Conservation (phyloP, 2,113 vertebrate species). For the Vimba vimba region DNA sequence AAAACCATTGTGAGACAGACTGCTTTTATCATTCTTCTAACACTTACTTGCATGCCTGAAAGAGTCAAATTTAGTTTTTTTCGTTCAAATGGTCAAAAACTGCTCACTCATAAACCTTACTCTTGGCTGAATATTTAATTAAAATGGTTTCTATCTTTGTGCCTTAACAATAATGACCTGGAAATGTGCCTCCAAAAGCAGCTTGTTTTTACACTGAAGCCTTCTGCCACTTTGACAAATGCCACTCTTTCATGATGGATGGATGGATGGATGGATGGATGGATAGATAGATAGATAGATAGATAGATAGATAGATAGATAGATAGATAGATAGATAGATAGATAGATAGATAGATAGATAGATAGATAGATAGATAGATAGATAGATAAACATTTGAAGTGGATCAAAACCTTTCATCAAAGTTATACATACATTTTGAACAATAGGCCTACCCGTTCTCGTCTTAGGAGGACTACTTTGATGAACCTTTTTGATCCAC, state of each 20-base stretch:
- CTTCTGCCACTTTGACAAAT: background rate
- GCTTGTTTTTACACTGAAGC: background rate
- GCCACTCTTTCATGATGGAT: background rate
- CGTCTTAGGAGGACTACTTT: no score
- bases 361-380: background rate
- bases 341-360: background rate
- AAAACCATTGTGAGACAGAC: constrained; percentile 1
- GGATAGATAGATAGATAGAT: background rate
- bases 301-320: background rate
- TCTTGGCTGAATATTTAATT: constrained; percentile 13
- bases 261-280: no score
- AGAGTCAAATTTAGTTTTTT: background rate
- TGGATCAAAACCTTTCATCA: no score
- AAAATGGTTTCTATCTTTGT: background rate
- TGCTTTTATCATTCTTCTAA: constrained; percentile 37
- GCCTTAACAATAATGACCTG: background rate
- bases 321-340: background rate
- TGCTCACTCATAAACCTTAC: background rate
- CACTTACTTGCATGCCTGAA: background rate
- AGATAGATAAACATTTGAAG: no score
- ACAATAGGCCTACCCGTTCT: no score
- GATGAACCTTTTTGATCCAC: no score
- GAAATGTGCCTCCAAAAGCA: background rate
- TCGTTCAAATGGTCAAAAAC: background rate
- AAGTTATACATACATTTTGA: no score